Conservation (phyloP, 2,888 invertebrate species). For the Strigamia maritima region DNA sequence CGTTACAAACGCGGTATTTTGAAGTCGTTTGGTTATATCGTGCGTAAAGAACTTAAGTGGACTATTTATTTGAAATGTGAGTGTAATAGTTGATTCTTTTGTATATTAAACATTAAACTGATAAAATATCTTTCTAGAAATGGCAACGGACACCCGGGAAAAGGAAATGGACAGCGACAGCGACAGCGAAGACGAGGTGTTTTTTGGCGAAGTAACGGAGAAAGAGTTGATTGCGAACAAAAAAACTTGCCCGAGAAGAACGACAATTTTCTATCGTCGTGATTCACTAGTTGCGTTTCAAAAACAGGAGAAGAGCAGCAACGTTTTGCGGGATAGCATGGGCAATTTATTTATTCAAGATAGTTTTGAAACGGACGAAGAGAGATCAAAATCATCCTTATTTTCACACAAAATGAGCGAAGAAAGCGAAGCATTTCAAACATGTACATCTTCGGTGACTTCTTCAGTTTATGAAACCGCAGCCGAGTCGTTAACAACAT, state of each 20-base stretch:
- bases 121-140: not conserved
- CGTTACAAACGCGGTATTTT: too few species aligned
- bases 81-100: not conserved
- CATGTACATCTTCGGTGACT: not conserved
- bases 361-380: not conserved
- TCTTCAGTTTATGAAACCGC: not conserved
- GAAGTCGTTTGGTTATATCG: not conserved
- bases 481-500: not conserved
- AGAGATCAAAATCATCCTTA: not conserved
- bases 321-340: not conserved
- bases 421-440: not conserved
- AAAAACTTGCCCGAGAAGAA: not conserved
- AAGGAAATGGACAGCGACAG: too few species aligned
- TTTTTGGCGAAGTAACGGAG: not conserved
- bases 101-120: not conserved
- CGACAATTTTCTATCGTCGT: not conserved
- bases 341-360: not conserved
- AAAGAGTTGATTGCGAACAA: not conserved
- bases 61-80: not conserved
- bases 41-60: not conserved
- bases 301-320: not conserved
- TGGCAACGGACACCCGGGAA: too few species aligned
- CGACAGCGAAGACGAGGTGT: conserved; percentile 1
- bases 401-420: not conserved
- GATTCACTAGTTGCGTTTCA: not conserved